phyloP scores from a whole-genome alignment of 2,113 vertebrate genomes.

The Lampris megalopsis region DNA sequence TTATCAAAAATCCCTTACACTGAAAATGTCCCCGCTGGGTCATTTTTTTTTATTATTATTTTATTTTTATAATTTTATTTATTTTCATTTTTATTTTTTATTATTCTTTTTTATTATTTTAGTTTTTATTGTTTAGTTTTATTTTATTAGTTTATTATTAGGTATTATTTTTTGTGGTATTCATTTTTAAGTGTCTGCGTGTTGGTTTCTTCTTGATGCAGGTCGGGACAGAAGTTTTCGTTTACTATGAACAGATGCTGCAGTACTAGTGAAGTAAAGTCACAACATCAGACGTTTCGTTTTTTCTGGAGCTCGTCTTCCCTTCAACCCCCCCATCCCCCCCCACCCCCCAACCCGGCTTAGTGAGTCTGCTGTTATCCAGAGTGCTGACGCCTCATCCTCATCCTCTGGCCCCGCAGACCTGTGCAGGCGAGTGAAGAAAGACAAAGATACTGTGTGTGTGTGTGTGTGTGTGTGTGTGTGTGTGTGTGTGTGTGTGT shows the following conservation, averaged over 20 bases:
- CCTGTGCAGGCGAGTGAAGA: not conserved
- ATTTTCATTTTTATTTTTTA: too few species aligned
- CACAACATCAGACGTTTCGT: not conserved
- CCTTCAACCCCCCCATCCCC: not conserved
- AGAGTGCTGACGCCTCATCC: not conserved
- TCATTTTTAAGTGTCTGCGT: not conserved
- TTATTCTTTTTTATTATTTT: too few species aligned
- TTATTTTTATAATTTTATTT: too few species aligned
- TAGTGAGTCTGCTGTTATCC: not conserved
- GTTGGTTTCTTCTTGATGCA: not conserved
- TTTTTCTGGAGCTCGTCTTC: not conserved
- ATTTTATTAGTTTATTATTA: too few species aligned
- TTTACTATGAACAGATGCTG: not conserved
- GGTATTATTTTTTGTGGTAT: too few species aligned
- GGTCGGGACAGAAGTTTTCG: not conserved
- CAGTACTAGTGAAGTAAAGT: not conserved
- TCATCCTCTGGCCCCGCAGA: not conserved
- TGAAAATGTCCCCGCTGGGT: not conserved
- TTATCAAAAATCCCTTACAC: not conserved
- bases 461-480: too few species aligned
- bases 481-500: too few species aligned
- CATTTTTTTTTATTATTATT: not conserved
- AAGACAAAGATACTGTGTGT: not conserved
- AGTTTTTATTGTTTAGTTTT: too few species aligned
- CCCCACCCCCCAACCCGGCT: not conserved